Conservation (phyloP, 2,113 vertebrate species). For the Aplodontia rufa region DNA sequence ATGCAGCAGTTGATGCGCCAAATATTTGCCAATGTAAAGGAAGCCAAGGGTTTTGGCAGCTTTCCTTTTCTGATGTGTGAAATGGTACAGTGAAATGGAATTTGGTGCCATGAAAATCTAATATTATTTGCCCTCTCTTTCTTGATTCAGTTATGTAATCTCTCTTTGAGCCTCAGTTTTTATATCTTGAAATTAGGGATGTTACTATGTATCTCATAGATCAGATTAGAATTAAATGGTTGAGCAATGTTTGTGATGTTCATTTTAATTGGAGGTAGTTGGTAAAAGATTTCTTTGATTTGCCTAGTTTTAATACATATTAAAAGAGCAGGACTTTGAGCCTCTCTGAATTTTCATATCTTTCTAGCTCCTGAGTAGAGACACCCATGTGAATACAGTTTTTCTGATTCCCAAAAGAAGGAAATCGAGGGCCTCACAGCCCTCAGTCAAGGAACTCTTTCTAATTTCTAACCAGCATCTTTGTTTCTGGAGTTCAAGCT, state of each 20-base stretch:
- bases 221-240: not conserved
- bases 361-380: not conserved
- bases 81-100: not conserved
- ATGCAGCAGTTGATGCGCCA: not conserved
- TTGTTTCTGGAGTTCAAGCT: not conserved
- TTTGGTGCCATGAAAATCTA: not conserved
- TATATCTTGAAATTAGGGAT: not conserved
- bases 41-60: not conserved
- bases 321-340: not conserved
- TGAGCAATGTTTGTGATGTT: not conserved
- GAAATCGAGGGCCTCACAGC: not conserved
- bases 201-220: not conserved
- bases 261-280: not conserved
- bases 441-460: not conserved
- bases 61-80: not conserved
- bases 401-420: slow-evolving; percentile 14
- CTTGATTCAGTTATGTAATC: not conserved
- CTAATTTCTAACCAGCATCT: not conserved
- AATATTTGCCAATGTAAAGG: not conserved
- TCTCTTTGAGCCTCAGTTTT: not conserved
- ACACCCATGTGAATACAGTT: not conserved
- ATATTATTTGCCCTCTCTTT: not conserved
- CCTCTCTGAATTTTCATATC: not conserved
- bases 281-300: not conserved
- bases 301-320: not conserved